Evolutionary conservation across 2,888 invertebrate species (phyloP).

Genomic region (Nymphalis urticae): DNA sequence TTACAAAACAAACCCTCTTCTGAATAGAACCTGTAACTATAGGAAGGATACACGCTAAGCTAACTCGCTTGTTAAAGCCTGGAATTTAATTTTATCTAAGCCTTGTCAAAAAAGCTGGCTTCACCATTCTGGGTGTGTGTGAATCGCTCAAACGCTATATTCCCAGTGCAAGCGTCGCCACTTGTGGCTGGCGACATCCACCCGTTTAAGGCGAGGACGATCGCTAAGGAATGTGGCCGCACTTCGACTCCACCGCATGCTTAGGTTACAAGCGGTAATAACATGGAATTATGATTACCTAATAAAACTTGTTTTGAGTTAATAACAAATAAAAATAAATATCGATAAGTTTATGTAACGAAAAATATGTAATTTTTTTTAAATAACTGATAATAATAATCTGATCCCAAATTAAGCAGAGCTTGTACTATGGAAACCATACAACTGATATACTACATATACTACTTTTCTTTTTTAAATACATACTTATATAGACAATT

Average conservation of each 20-base stretch:
- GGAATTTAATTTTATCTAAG: constrained; percentile 53
- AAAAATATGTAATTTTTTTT: too few species aligned
- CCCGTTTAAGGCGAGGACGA: constrained; percentile 73
- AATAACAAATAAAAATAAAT: background rate
- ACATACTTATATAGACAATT: too few species aligned
- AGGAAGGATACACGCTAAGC: background rate
- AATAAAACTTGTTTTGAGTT: background rate
- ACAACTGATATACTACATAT: too few species aligned
- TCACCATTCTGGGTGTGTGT: constrained; percentile 66
- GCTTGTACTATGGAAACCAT: too few species aligned
- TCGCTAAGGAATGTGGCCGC: constrained; percentile 69
- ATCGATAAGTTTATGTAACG: too few species aligned
- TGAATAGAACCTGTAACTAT: constrained; percentile 1
- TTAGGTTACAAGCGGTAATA: constrained; percentile 45
- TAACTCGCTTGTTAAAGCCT: constrained; percentile 10
- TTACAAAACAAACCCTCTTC: constrained; percentile 11
- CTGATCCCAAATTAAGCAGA: too few species aligned
- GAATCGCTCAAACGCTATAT: constrained; percentile 64
- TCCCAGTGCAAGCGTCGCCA: constrained; percentile 62
- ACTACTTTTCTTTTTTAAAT: too few species aligned
- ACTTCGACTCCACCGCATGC: constrained; percentile 41
- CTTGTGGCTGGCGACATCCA: constrained; percentile 62
- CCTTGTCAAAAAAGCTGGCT: constrained; percentile 57
- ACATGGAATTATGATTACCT: constrained; percentile 10
- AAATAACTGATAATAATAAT: too few species aligned